A percentile compares a stretch with the other conserved stretches of the same genome.
These are phyloP conservation scores for Micromesistius poutassou DNA, from an alignment of 2,797 vertebrate genomes.

Conservation along the genomic window DNA sequence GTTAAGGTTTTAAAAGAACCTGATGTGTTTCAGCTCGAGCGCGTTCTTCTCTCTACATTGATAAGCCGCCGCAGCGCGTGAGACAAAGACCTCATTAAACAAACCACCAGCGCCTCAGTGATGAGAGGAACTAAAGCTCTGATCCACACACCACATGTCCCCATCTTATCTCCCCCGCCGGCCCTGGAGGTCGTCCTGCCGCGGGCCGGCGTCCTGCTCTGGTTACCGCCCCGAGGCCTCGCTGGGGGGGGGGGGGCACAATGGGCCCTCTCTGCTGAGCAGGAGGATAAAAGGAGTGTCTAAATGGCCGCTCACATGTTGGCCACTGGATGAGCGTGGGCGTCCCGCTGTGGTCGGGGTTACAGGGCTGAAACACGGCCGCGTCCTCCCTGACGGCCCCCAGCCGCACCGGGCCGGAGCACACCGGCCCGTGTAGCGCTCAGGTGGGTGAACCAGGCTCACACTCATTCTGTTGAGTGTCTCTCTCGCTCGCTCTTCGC, in stretches of 20 bases:
- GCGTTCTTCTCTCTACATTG: not conserved
- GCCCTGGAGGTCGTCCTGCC: slow-evolving; percentile 55
- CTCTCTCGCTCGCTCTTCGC: not conserved
- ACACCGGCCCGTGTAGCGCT: too few relatives aligned
- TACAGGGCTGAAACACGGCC: slow-evolving; percentile 63
- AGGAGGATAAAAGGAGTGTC: slow-evolving; percentile 66
- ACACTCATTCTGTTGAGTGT: not conserved
- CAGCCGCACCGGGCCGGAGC: slow-evolving; percentile 17
- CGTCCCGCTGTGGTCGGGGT: slow-evolving; percentile 57
- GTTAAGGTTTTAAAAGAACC: not conserved
- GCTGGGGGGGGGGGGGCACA: slow-evolving; percentile 60
- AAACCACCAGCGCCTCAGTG: not conserved
- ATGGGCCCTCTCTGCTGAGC: slow-evolving; percentile 61
- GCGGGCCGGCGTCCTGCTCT: slow-evolving; percentile 50
- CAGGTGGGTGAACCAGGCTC: too few relatives aligned
- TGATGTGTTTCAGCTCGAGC: not conserved
- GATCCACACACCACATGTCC: slow-evolving; percentile 22
- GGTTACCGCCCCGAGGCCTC: slow-evolving; percentile 59
- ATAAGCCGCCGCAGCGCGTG: not conserved
- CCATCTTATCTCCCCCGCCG: slow-evolving; percentile 46
- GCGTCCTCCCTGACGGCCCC: slow-evolving; percentile 61
- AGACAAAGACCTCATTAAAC: not conserved
- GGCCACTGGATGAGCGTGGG: slow-evolving; percentile 57
- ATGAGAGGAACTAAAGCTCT: too few relatives aligned
- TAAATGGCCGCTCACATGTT: slow-evolving; percentile 72